A percentile compares a stretch with the other conserved stretches of the same genome.
Conservation (phyloP, 2,888 invertebrate genomes). For the Dinocampus coccinellae region DNA sequence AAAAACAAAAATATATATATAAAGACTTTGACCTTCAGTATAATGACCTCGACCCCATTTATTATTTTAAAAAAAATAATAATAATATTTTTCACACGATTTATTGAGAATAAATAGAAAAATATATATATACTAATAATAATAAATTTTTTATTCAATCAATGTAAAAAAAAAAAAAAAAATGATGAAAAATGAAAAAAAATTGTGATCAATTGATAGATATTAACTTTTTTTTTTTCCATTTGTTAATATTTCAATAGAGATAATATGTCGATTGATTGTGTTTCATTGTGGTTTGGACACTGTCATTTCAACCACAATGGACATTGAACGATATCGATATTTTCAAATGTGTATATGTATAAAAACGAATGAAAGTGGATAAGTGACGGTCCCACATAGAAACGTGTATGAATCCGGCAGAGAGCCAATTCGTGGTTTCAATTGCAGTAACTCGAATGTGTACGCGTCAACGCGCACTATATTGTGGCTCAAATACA, state of each 20-base stretch:
- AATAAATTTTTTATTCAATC: too few relatives aligned
- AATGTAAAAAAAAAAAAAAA: too few relatives aligned
- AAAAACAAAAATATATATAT: too few relatives aligned
- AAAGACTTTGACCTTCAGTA: constrained; percentile 14
- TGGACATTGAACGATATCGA: neutral
- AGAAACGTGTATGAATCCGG: constrained; percentile 18
- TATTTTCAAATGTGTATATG: neutral
- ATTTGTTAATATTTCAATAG: neutral
- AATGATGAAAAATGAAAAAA: too few relatives aligned
- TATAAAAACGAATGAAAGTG: constrained; percentile 7
- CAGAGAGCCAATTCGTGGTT: constrained; percentile 42
- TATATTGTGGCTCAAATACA: neutral
- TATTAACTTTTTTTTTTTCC: too few relatives aligned
- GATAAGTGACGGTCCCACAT: neutral
- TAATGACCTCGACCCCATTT: constrained; percentile 29
- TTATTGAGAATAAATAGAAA: neutral
- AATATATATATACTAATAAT: too few relatives aligned
- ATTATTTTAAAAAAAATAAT: too few relatives aligned
- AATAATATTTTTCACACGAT: too few relatives aligned
- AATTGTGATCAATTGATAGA: too few relatives aligned
- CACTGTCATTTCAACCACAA: neutral
- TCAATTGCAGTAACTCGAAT: constrained; percentile 33
- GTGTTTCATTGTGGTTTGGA: neutral
- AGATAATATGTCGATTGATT: neutral
- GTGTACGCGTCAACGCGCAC: constrained; percentile 24